A percentile compares a stretch with the other conserved stretches of the same genome.
phyloP scores from a whole-genome alignment of 2,797 vertebrate species.

The Myripristis murdjan region DNA sequence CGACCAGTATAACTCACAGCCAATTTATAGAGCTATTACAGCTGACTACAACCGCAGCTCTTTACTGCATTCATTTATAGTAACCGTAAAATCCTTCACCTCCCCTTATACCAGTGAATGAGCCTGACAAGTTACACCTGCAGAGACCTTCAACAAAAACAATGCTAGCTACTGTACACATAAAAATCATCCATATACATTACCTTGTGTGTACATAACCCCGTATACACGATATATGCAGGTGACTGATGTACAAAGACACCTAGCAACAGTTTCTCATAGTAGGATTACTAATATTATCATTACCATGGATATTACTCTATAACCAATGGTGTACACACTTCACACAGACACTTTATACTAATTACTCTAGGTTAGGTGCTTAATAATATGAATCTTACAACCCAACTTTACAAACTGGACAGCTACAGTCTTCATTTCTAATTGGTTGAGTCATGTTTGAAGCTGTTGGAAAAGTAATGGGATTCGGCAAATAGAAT shows the following conservation, averaged over 20 bases:
- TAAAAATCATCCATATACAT: background rate
- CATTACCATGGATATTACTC: too few relatives aligned
- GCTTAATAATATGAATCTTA: background rate
- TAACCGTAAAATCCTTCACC: constrained; percentile 46
- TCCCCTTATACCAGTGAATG: constrained; percentile 22
- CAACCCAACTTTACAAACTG: background rate
- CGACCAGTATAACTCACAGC: constrained; percentile 27
- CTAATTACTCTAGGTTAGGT: background rate
- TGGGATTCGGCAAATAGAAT: too few relatives aligned
- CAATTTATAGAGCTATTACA: constrained; percentile 51
- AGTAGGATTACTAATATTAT: too few relatives aligned
- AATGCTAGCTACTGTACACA: background rate
- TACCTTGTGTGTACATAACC: background rate
- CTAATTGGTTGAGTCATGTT: too few relatives aligned
- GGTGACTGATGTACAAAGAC: too few relatives aligned
- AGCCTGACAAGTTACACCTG: constrained; percentile 21
- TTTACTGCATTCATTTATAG: constrained; percentile 52
- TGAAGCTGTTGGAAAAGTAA: too few relatives aligned
- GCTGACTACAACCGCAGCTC: constrained; percentile 33
- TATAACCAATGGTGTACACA: too few relatives aligned
- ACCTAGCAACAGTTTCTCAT: too few relatives aligned
- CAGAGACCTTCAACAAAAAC: background rate
- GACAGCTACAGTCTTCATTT: too few relatives aligned
- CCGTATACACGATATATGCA: too few relatives aligned
- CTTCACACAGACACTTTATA: too few relatives aligned